phyloP scores from a whole-genome alignment of 2,113 vertebrate species.

The Podocnemis expansa region DNA sequence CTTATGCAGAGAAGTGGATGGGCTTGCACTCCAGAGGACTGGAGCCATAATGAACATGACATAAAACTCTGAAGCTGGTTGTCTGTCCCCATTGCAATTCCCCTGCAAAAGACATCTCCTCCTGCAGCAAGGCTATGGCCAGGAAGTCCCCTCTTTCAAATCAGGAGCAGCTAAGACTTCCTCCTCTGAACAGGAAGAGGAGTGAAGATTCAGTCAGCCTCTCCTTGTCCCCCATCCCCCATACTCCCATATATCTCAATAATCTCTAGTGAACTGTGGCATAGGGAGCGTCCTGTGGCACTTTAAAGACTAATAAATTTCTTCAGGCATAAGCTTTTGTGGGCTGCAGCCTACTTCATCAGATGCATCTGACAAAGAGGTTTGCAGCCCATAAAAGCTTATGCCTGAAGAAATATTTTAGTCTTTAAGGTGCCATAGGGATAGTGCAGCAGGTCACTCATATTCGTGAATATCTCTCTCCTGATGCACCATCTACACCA shows the following conservation, averaged over 20 bases:
- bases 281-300: neutral
- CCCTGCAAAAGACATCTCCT: neutral
- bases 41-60: neutral
- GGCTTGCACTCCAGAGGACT: neutral
- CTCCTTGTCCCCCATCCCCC: neutral
- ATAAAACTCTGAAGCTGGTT: neutral
- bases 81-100: neutral
- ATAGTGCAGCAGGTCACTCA: neutral
- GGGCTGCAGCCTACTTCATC: too few species aligned
- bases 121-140: neutral
- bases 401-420: too few species aligned
- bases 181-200: neutral
- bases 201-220: neutral
- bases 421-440: too few species aligned
- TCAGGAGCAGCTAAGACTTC: neutral
- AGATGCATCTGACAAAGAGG: too few species aligned
- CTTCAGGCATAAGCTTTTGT: too few species aligned
- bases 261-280: neutral
- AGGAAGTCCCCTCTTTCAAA: neutral
- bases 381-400: too few species aligned
- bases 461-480: neutral
- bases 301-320: too few species aligned
- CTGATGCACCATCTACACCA: neutral
- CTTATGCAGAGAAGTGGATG: neutral
- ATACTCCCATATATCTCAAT: neutral